Evolutionary conservation across 2,888 invertebrate species (phyloP).

Genomic region (Carabus problematicus): DNA sequence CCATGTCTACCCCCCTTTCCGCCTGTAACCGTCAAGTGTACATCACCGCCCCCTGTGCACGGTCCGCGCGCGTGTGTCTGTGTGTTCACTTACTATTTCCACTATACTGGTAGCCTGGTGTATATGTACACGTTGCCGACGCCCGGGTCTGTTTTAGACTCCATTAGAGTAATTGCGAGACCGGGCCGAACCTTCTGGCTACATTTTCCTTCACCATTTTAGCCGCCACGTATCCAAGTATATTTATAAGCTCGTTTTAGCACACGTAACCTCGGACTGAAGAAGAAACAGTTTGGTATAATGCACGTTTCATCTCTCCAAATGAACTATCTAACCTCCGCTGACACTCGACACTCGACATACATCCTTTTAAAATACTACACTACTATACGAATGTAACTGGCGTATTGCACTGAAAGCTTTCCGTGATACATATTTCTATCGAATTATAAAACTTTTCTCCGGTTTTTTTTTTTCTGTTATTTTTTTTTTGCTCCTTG

Average conservation of each 20-base stretch:
- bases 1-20: not conserved
- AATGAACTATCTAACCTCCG: conserved; percentile 19
- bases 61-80: not conserved
- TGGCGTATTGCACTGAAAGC: conserved; percentile 10
- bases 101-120: not conserved
- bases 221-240: conserved; percentile 30
- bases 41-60: conserved; percentile 9
- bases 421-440: conserved; percentile 19
- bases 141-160: conserved; percentile 43
- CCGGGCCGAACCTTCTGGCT: conserved; percentile 43
- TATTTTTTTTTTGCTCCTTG: too few relatives aligned
- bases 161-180: conserved; percentile 51
- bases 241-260: conserved; percentile 38
- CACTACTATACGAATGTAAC: conserved; percentile 7
- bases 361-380: too few relatives aligned
- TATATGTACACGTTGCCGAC: not conserved
- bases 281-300: conserved; percentile 28
- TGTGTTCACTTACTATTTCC: not conserved
- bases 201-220: conserved; percentile 39
- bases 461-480: too few relatives aligned
- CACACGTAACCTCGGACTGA: conserved; percentile 25
- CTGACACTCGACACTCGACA: too few relatives aligned
- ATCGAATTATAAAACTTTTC: conserved; percentile 9
- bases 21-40: conserved; percentile 2
- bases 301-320: conserved; percentile 37